Evolutionary conservation across 2,797 vertebrate species (phyloP).

Genomic region (Lepilemur ruficaudatus): DNA sequence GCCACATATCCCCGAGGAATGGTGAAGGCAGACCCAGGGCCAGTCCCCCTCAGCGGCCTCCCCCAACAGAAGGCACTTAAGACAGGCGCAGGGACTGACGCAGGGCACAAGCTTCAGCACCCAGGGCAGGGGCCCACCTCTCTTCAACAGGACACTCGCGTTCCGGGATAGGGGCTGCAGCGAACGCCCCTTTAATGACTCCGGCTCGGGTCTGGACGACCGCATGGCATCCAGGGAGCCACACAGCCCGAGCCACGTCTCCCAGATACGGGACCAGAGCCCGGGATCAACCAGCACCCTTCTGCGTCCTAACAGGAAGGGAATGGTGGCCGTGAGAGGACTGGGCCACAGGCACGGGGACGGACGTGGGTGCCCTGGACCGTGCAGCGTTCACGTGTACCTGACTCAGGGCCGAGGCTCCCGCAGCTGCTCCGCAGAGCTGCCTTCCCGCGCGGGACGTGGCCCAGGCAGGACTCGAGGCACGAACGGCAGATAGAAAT

Average conservation of each 20-base stretch:
- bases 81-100: background rate
- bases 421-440: background rate
- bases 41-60: background rate
- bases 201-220: background rate
- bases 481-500: background rate
- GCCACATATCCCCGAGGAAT: accelerated
- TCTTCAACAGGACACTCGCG: accelerated
- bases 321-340: slow-evolving; percentile 15
- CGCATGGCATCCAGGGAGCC: accelerated
- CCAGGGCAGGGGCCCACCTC: background rate
- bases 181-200: accelerated
- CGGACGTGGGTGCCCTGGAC: background rate
- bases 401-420: background rate
- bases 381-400: background rate
- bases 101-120: accelerated
- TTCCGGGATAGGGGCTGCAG: accelerated
- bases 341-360: accelerated
- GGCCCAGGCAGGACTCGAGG: background rate
- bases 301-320: background rate
- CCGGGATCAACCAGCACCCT: background rate
- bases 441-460: background rate
- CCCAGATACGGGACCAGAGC: background rate
- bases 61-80: accelerated
- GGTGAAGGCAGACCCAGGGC: background rate
- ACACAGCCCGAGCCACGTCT: background rate